Evolutionary conservation across 2,797 vertebrate genomes (phyloP).

Genomic region (Hydrolagus colliei): DNA sequence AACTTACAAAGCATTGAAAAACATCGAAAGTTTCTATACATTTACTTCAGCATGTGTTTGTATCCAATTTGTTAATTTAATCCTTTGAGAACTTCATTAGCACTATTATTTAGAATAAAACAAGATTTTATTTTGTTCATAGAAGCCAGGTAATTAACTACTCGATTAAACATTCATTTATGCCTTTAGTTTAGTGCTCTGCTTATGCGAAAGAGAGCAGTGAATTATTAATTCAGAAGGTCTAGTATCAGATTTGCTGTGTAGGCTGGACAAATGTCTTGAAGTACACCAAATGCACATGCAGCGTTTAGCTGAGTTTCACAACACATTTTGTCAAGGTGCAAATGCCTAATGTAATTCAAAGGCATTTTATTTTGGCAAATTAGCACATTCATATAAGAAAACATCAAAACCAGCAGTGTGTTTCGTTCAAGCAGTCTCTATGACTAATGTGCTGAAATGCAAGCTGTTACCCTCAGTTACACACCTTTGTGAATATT

Average conservation of each 20-base stretch:
- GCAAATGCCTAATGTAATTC: conserved; percentile 18
- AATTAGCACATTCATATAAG: conserved; percentile 17
- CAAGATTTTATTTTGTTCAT: no score
- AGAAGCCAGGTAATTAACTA: no score
- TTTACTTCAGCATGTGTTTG: no score
- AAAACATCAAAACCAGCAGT: background rate
- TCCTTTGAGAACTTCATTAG: no score
- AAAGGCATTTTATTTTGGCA: conserved; percentile 12
- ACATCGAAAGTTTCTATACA: no score
- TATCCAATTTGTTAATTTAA: no score
- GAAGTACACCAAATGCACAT: background rate
- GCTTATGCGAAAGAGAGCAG: no score
- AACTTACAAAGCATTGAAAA: no score
- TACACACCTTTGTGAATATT: background rate
- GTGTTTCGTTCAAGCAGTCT: background rate
- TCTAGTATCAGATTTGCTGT: background rate
- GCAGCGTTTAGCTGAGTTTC: background rate
- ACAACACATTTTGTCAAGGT: conserved; percentile 2
- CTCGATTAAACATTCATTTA: no score
- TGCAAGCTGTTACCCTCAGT: background rate
- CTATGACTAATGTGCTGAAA: background rate
- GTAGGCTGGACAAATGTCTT: conserved; percentile 2
- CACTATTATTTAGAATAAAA: no score
- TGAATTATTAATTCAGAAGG: background rate
- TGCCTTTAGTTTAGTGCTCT: no score